A percentile compares a stretch with the other conserved stretches of the same genome.
Conservation (phyloP, 1,140 invertebrate species). For the Pentalonia nigronervosa region DNA sequence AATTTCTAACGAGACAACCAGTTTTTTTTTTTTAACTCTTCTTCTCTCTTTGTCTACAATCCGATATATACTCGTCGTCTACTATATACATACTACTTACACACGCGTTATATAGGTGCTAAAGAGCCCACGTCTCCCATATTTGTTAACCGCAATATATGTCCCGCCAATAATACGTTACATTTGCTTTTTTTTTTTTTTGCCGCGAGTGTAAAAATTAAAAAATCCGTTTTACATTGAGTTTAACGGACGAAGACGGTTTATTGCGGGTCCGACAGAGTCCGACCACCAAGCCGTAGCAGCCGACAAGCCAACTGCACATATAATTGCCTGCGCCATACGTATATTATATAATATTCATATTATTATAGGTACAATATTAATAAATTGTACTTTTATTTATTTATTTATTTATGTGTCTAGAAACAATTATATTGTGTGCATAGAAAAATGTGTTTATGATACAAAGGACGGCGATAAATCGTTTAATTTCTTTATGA, state of each 20-base stretch:
- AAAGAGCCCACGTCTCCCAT: slow-evolving; percentile 32
- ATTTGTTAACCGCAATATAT: slow-evolving; percentile 39
- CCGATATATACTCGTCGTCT: background rate
- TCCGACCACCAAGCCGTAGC: background rate
- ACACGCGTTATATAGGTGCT: background rate
- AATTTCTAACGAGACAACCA: slow-evolving; percentile 55
- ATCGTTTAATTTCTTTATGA: too few relatives aligned
- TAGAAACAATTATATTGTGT: too few relatives aligned
- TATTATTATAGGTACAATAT: background rate
- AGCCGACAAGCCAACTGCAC: background rate
- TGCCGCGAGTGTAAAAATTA: background rate
- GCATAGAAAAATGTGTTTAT: background rate
- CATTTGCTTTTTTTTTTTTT: background rate
- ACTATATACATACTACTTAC: background rate
- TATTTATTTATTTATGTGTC: background rate
- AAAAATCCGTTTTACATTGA: background rate
- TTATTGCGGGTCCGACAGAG: background rate
- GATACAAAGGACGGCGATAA: background rate
- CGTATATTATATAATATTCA: background rate
- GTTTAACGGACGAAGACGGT: background rate
- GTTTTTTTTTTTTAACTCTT: slow-evolving; percentile 34
- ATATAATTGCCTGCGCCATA: too few relatives aligned
- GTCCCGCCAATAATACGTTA: background rate
- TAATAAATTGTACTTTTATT: background rate
- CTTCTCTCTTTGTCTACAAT: background rate